Percentiles rank a stretch among this genome's conserved stretches.
Evolutionary conservation across 2,797 vertebrate species (phyloP).

Genomic region (Darevskia nairensis): DNA sequence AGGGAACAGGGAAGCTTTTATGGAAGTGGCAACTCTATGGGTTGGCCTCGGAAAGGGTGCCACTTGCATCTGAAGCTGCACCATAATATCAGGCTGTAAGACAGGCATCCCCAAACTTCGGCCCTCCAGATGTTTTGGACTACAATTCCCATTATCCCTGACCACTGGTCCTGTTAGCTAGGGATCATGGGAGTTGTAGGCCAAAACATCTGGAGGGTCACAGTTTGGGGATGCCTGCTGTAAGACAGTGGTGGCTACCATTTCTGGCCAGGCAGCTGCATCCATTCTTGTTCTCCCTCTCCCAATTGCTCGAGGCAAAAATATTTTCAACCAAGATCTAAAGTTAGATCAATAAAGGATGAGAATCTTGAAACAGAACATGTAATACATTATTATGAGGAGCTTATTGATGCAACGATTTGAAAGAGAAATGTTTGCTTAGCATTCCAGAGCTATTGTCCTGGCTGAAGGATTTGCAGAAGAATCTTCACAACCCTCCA

Average conservation of each 20-base stretch:
- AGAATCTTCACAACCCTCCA: conserved; percentile 87
- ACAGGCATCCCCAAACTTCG: too few species aligned
- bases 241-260: too few species aligned
- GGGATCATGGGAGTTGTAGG: too few species aligned
- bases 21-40: not conserved
- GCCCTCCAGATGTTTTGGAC: too few species aligned
- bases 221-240: too few species aligned
- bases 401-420: not conserved
- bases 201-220: too few species aligned
- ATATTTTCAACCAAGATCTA: conserved; percentile 8
- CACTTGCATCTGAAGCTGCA: not conserved
- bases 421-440: conserved; percentile 44
- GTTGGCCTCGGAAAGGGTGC: not conserved
- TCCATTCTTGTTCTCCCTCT: not conserved
- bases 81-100: not conserved
- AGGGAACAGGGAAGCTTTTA: not conserved
- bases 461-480: conserved; percentile 92
- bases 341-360: not conserved
- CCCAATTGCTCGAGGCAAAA: conserved; percentile 1
- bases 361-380: not conserved
- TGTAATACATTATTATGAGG: not conserved
- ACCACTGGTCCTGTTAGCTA: too few species aligned
- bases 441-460: conserved; percentile 92
- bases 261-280: too few species aligned
- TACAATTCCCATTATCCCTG: too few species aligned